Evolutionary conservation across 2,797 vertebrate species (phyloP).

Genomic region (Tympanoctomys barrerae): DNA sequence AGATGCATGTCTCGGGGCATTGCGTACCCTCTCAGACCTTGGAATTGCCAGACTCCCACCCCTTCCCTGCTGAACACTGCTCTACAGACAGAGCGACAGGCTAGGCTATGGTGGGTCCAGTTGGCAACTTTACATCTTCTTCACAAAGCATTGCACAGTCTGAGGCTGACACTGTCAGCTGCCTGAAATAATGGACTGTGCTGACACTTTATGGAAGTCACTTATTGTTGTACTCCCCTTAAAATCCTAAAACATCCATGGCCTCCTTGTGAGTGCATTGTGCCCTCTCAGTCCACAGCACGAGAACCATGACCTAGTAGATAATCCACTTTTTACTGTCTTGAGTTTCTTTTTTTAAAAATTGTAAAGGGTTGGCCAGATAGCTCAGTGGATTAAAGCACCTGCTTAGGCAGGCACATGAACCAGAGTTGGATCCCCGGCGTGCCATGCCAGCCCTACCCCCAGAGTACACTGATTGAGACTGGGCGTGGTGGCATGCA

Average conservation of each 20-base stretch:
- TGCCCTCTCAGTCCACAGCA: not conserved
- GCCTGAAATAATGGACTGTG: not conserved
- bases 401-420: no score
- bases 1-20: not conserved
- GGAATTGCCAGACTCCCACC: not conserved
- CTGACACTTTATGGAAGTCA: not conserved
- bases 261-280: not conserved
- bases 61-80: not conserved
- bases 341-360: not conserved
- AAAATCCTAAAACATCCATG: not conserved
- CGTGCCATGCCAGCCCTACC: no score
- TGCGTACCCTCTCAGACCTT: not conserved
- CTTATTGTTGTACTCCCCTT: not conserved
- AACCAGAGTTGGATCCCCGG: no score
- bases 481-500: no score
- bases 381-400: no score
- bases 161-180: not conserved
- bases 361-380: no score
- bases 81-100: not conserved
- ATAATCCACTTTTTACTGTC: not conserved
- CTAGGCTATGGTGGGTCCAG: not conserved
- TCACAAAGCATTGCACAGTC: not conserved
- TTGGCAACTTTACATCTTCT: no score
- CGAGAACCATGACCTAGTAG: not conserved
- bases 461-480: no score